These are phyloP conservation scores for Aquatica leii DNA, from an alignment of 2,888 invertebrate genomes.

Conservation along the genomic window DNA sequence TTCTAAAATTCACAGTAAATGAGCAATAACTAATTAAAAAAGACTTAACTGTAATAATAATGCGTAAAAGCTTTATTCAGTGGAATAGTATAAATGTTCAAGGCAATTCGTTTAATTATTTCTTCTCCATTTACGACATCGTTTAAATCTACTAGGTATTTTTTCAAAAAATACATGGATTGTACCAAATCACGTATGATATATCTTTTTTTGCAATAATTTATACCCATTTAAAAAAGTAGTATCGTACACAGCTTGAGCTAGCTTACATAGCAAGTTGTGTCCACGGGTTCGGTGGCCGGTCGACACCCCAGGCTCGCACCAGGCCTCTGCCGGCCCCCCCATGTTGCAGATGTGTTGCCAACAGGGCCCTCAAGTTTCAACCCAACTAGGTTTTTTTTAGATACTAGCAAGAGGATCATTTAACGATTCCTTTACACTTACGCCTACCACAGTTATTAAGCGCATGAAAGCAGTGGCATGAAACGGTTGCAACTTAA, in stretches of 20 bases:
- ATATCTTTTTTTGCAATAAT: conserved; percentile 17
- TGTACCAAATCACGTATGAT: no score
- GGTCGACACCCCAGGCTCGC: conserved; percentile 55
- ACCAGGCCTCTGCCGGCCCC: conserved; percentile 45
- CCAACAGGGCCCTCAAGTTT: conserved; percentile 38
- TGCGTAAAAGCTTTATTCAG: no score
- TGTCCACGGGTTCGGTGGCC: conserved; percentile 58
- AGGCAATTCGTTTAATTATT: no score
- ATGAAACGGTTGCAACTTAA: conserved; percentile 19
- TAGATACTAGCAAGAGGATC: conserved; percentile 37
- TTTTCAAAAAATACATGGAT: no score
- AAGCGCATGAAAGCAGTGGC: conserved; percentile 17
- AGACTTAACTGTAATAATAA: no score
- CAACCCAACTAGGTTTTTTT: conserved; percentile 29
- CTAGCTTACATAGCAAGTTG: conserved; percentile 42
- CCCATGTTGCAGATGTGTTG: conserved; percentile 37
- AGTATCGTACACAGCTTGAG: conserved; percentile 31
- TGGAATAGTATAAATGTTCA: no score
- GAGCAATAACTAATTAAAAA: no score
- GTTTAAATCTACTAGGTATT: no score
- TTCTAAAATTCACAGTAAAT: no score
- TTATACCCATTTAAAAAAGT: conserved; percentile 24
- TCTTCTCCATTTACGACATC: no score
- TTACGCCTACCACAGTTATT: conserved; percentile 25
- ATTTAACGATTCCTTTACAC: conserved; percentile 32